These are phyloP conservation scores for Busseola fusca DNA, from an alignment of 2,888 invertebrate genomes.

Conservation along the genomic window DNA sequence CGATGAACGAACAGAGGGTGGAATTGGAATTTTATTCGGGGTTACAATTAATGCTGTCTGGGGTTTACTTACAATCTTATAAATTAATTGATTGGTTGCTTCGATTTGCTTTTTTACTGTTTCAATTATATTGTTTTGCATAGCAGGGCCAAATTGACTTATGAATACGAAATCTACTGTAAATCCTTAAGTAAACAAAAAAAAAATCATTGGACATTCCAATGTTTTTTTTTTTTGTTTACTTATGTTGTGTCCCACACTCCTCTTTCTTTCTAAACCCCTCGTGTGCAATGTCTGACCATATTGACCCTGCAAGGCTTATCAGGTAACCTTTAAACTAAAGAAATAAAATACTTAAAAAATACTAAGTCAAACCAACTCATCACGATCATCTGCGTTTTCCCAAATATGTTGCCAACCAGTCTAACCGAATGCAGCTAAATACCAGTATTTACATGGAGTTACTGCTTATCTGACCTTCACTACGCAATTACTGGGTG, in stretches of 20 bases:
- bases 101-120: conserved; percentile 55
- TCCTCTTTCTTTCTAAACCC: too few relatives aligned
- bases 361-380: too few relatives aligned
- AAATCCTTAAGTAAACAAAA: too few relatives aligned
- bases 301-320: neutral
- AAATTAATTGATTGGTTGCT: conserved; percentile 66
- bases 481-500: too few relatives aligned
- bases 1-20: conserved; percentile 73
- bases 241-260: neutral
- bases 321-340: neutral
- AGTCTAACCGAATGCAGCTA: too few relatives aligned
- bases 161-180: conserved; percentile 10
- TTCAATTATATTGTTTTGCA: conserved; percentile 55
- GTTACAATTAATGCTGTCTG: conserved; percentile 59
- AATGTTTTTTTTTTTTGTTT: neutral
- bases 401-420: too few relatives aligned
- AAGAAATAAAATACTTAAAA: neutral
- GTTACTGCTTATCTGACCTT: too few relatives aligned
- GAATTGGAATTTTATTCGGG: conserved; percentile 68
- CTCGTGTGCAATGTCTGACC: neutral
- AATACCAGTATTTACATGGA: too few relatives aligned
- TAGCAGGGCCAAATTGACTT: neutral
- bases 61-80: conserved; percentile 65
- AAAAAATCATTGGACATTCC: too few relatives aligned
- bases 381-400: too few relatives aligned